phyloP scores from a whole-genome alignment of 1,140 invertebrate species.

The Leptoteleia sp. region DNA sequence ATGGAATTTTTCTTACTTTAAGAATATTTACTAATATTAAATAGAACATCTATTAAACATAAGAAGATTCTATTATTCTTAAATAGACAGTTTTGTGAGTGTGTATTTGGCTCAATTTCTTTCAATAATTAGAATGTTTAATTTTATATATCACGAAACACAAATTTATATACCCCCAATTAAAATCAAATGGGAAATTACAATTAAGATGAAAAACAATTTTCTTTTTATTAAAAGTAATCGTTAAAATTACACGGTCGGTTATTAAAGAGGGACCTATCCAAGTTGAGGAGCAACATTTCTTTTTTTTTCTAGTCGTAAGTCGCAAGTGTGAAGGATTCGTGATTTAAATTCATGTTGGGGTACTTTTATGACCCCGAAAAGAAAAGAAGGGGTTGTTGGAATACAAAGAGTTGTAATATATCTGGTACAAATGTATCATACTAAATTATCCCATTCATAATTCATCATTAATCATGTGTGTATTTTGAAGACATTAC shows the following conservation, averaged over 20 bases:
- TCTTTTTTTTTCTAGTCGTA: slow-evolving; percentile 7
- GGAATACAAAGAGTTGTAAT: slow-evolving; percentile 48
- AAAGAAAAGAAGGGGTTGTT: slow-evolving; percentile 47
- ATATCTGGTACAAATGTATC: slow-evolving; percentile 59
- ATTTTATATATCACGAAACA: too few relatives aligned
- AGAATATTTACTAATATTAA: too few relatives aligned
- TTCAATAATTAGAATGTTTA: too few relatives aligned
- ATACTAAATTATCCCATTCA: slow-evolving; percentile 58
- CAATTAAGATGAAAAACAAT: too few relatives aligned
- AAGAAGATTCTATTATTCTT: too few relatives aligned
- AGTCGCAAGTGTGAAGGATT: slow-evolving; percentile 54
- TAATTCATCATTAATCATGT: slow-evolving; percentile 57
- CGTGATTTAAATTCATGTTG: slow-evolving; percentile 64
- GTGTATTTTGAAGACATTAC: slow-evolving; percentile 52
- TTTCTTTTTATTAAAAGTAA: too few relatives aligned
- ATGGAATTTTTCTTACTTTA: too few relatives aligned
- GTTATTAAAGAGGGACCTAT: slow-evolving; percentile 24
- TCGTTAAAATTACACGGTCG: slow-evolving; percentile 34
- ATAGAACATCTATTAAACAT: too few relatives aligned
- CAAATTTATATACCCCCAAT: too few relatives aligned
- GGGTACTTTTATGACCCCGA: slow-evolving; percentile 60
- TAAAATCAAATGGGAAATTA: too few relatives aligned
- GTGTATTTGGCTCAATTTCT: too few relatives aligned
- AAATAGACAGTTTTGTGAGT: too few relatives aligned
- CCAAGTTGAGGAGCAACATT: neutral